A percentile compares a stretch with the other conserved stretches of the same genome.
Evolutionary conservation across 2,888 invertebrate species (phyloP).

Genomic region (Rotaria sp.): DNA sequence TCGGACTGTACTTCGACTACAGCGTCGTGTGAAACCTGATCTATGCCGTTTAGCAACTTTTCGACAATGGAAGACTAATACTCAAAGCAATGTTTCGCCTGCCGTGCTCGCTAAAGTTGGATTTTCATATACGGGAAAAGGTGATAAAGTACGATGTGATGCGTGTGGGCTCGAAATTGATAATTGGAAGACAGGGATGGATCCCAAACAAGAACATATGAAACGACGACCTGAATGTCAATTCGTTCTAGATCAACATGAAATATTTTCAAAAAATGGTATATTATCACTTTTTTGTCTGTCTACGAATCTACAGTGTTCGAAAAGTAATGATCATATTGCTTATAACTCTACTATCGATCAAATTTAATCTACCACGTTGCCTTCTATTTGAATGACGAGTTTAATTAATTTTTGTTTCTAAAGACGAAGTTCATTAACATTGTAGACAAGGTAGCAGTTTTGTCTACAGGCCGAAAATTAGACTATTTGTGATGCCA

Average conservation of each 20-base stretch:
- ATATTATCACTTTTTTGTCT: neutral
- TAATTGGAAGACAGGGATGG: neutral
- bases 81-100: neutral
- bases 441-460: too few relatives aligned
- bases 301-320: too few relatives aligned
- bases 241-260: neutral
- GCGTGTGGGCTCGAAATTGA: neutral
- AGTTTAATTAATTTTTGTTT: too few relatives aligned
- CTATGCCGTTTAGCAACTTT: neutral
- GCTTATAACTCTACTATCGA: too few relatives aligned
- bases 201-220: neutral
- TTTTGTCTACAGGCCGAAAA: too few relatives aligned
- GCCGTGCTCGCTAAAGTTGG: neutral
- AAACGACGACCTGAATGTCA: neutral
- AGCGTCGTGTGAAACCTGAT: neutral
- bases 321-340: too few relatives aligned
- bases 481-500: too few relatives aligned
- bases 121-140: neutral
- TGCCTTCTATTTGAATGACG: too few relatives aligned
- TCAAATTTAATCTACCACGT: too few relatives aligned
- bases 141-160: neutral
- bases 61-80: neutral
- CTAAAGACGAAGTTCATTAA: too few relatives aligned
- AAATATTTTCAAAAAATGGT: neutral
- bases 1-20: neutral